A percentile compares a stretch with the other conserved stretches of the same genome.
These are phyloP conservation scores for Monopterus albus DNA, from an alignment of 2,113 vertebrate species.

Conservation along the genomic window DNA sequence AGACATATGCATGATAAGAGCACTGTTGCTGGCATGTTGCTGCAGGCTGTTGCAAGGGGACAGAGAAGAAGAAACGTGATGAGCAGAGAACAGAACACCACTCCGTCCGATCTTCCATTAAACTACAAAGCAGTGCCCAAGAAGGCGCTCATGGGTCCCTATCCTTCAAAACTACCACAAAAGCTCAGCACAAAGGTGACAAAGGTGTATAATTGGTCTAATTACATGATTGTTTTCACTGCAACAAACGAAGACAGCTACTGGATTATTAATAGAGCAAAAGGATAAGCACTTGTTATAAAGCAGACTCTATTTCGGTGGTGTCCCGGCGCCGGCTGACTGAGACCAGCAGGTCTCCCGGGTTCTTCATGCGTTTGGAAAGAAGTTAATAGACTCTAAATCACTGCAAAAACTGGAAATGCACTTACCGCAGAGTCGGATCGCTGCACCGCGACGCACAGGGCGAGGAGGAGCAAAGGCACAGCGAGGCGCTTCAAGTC, in stretches of 20 bases:
- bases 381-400: background rate
- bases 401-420: background rate
- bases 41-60: conserved; percentile 53
- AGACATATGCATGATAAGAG: background rate
- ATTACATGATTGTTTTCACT: background rate
- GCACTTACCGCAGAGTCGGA: conserved; percentile 81
- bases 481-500: conserved; percentile 65
- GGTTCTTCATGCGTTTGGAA: background rate
- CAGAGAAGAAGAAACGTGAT: conserved; percentile 24
- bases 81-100: conserved; percentile 9
- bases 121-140: conserved; percentile 24
- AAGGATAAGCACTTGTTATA: conserved; percentile 53
- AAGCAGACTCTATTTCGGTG: conserved; percentile 62
- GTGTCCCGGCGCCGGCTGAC: conserved; percentile 28
- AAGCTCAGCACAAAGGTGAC: background rate
- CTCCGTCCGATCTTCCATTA: background rate
- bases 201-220: background rate
- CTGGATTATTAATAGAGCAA: conserved; percentile 40
- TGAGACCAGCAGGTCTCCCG: conserved; percentile 14
- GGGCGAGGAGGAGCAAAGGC: conserved; percentile 67
- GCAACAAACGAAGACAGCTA: background rate
- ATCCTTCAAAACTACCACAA: background rate
- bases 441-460: conserved; percentile 72
- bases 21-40: conserved; percentile 45
- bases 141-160: background rate